Conservation (phyloP, 1,140 invertebrate genomes). For the Leptinotarsa lineolata region DNA sequence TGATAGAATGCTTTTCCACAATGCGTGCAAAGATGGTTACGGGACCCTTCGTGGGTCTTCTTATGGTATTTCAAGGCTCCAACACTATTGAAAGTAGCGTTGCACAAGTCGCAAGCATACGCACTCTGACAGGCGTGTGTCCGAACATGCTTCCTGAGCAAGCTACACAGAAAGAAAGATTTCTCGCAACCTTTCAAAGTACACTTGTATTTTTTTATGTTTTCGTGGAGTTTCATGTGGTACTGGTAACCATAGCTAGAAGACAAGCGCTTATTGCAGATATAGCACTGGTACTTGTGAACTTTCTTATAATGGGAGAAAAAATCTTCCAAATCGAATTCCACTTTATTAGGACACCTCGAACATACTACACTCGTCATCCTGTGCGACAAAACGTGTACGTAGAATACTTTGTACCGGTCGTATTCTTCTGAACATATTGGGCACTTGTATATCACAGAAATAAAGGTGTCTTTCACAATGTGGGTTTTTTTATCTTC, state of each 20-base stretch:
- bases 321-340: constrained; percentile 8
- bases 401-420: neutral
- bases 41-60: neutral
- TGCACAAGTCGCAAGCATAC: neutral
- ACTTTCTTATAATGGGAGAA: constrained; percentile 7
- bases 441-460: neutral
- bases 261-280: constrained; percentile 10
- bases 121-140: neutral
- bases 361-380: neutral
- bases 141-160: constrained; percentile 4
- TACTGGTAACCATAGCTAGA: constrained; percentile 9
- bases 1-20: constrained; percentile 10
- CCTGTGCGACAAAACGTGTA: constrained; percentile 3
- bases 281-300: constrained; percentile 17
- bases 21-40: constrained; percentile 8
- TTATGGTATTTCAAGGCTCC: constrained; percentile 4
- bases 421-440: neutral
- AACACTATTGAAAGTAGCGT: neutral
- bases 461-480: neutral
- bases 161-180: neutral
- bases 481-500: neutral
- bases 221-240: constrained; percentile 8
- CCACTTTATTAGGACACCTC: neutral
- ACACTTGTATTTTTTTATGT: constrained; percentile 12
- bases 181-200: constrained; percentile 5